Evolutionary conservation across 2,888 invertebrate genomes (phyloP).

Genomic region (Lypha dubia): DNA sequence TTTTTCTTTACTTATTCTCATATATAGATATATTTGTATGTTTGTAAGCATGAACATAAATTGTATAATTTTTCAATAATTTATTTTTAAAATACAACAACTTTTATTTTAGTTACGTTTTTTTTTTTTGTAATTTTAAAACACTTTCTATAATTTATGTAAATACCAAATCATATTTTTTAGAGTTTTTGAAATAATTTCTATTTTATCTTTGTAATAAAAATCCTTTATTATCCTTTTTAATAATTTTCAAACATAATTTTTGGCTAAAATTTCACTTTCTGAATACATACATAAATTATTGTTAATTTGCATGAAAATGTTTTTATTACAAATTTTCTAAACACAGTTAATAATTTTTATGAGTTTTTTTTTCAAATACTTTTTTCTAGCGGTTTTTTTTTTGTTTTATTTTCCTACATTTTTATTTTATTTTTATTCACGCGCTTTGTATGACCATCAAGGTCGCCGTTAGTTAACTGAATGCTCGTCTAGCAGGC

Average conservation of each 20-base stretch:
- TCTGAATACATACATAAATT: slow-evolving; percentile 14
- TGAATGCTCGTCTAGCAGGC: slow-evolving; percentile 77
- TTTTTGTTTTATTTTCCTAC: slow-evolving; percentile 17
- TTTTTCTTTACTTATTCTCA: neutral
- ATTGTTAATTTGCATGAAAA: neutral
- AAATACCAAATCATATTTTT: neutral
- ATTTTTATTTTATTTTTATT: slow-evolving; percentile 49
- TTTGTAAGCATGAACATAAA: neutral
- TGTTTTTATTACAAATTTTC: slow-evolving; percentile 8
- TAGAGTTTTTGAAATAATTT: too few relatives aligned
- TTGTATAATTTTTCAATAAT: too few relatives aligned
- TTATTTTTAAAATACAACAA: too few relatives aligned
- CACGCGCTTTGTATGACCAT: slow-evolving; percentile 82
- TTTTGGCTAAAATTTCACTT: slow-evolving; percentile 7
- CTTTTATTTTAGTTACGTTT: too few relatives aligned
- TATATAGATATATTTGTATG: too few relatives aligned
- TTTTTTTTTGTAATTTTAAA: too few relatives aligned
- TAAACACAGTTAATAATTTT: slow-evolving; percentile 28
- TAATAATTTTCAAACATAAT: neutral
- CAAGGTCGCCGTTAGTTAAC: slow-evolving; percentile 83
- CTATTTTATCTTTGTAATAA: neutral
- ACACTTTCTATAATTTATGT: neutral
- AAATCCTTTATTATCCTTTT: slow-evolving; percentile 35
- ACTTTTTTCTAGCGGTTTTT: slow-evolving; percentile 30
- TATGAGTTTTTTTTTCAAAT: neutral